These are phyloP conservation scores for Plebejus anna DNA, from an alignment of 2,888 invertebrate species.

Conservation along the genomic window DNA sequence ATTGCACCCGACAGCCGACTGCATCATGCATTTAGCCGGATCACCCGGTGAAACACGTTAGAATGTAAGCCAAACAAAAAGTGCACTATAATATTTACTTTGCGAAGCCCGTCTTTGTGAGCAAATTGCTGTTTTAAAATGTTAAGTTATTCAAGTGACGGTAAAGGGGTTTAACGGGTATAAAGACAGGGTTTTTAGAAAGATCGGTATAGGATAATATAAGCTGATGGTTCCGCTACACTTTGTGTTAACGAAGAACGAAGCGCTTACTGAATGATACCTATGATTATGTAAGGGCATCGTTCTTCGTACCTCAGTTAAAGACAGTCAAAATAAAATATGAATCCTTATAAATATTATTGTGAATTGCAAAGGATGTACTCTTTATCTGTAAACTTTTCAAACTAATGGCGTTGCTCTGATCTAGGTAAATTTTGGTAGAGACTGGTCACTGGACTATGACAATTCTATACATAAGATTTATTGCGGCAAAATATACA, in stretches of 20 bases:
- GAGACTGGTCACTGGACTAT: too few species aligned
- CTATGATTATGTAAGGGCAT: too few species aligned
- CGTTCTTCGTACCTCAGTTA: too few species aligned
- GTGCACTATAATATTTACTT: slow-evolving; percentile 24
- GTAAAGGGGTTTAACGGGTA: slow-evolving; percentile 4
- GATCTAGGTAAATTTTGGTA: background rate
- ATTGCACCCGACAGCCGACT: background rate
- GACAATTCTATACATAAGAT: background rate
- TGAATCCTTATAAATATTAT: too few species aligned
- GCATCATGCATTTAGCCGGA: slow-evolving; percentile 27
- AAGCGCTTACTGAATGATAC: background rate
- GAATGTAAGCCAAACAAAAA: slow-evolving; percentile 17
- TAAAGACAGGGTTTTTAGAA: background rate
- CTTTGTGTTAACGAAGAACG: background rate
- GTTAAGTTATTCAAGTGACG: slow-evolving; percentile 9
- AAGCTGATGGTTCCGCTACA: background rate
- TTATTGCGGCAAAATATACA: background rate
- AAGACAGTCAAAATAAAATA: too few species aligned
- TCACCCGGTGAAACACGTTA: slow-evolving; percentile 12
- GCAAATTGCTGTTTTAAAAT: slow-evolving; percentile 10
- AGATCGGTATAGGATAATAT: background rate
- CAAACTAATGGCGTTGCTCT: too few species aligned
- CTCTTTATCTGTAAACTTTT: too few species aligned
- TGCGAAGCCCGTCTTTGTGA: slow-evolving; percentile 1
- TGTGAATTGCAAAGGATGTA: too few species aligned